A percentile compares a stretch with the other conserved stretches of the same genome.
These are phyloP conservation scores for Zonitis immaculata DNA, from an alignment of 2,888 invertebrate species.

Conservation along the genomic window DNA sequence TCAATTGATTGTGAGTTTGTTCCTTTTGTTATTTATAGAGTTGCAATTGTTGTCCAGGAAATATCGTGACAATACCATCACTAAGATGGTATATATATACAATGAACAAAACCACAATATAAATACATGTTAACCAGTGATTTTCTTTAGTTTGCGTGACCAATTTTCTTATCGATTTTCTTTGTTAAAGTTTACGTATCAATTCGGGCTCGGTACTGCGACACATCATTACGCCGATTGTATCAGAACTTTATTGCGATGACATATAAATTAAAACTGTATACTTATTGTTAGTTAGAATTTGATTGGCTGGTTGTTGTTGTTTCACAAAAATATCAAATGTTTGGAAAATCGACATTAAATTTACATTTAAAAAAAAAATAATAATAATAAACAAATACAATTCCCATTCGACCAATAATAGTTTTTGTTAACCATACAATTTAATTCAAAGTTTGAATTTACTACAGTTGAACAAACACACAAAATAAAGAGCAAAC, in stretches of 20 bases:
- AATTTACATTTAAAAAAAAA: no score
- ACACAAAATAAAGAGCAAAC: no score
- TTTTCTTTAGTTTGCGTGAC: conserved; percentile 26
- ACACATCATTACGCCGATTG: conserved; percentile 30
- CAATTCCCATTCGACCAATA: no score
- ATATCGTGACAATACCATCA: conserved; percentile 3
- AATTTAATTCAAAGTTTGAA: no score
- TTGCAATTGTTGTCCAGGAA: conserved; percentile 4
- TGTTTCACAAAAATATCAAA: neutral
- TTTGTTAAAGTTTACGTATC: conserved; percentile 29
- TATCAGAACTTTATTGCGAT: conserved; percentile 12
- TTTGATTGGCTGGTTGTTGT: neutral
- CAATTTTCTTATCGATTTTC: conserved; percentile 28
- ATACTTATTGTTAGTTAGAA: conserved; percentile 4
- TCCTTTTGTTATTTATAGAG: neutral
- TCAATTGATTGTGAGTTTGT: neutral
- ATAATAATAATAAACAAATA: no score
- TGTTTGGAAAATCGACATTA: neutral
- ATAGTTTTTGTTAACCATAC: no score
- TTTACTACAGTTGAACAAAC: no score
- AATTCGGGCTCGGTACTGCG: conserved; percentile 28
- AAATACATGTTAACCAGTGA: conserved; percentile 20
- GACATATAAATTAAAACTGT: conserved; percentile 1
- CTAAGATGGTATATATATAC: conserved; percentile 10
- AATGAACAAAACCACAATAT: conserved; percentile 14